Evolutionary conservation across 2,113 vertebrate genomes (phyloP).

Genomic region (Protobothrops flavoviridis): DNA sequence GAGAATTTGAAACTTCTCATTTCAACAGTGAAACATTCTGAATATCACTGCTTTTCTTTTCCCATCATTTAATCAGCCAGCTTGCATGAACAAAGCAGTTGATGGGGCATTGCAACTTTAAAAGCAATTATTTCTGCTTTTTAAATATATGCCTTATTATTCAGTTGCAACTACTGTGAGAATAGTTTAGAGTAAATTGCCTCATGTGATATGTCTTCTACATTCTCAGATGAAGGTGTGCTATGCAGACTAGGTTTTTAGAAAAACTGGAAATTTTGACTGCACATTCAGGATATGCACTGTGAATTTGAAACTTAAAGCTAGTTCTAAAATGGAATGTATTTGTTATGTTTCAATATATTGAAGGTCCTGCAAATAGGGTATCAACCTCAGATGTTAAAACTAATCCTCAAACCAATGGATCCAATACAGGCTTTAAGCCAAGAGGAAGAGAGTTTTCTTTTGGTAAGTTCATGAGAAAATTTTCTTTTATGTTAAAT

Average conservation of each 20-base stretch:
- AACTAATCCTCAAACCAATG: conserved; percentile 66
- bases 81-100: not conserved
- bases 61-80: not conserved
- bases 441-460: conserved; percentile 74
- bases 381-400: conserved; percentile 44
- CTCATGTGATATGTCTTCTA: not conserved
- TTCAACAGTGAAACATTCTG: not conserved
- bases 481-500: not conserved
- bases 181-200: not conserved
- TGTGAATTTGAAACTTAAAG: not conserved
- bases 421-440: conserved; percentile 60
- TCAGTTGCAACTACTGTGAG: not conserved
- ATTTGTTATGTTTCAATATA: not conserved
- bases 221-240: not conserved
- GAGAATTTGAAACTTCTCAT: not conserved
- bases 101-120: not conserved
- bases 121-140: not conserved
- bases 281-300: not conserved
- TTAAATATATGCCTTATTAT: not conserved
- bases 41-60: not conserved
- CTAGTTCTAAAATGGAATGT: not conserved
- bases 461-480: conserved; percentile 67
- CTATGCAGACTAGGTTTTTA: not conserved
- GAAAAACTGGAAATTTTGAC: not conserved
- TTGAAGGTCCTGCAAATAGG: conserved; percentile 65